Evolutionary conservation across 2,113 vertebrate genomes (phyloP).

Genomic region (Brachionichthys hirsutus): DNA sequence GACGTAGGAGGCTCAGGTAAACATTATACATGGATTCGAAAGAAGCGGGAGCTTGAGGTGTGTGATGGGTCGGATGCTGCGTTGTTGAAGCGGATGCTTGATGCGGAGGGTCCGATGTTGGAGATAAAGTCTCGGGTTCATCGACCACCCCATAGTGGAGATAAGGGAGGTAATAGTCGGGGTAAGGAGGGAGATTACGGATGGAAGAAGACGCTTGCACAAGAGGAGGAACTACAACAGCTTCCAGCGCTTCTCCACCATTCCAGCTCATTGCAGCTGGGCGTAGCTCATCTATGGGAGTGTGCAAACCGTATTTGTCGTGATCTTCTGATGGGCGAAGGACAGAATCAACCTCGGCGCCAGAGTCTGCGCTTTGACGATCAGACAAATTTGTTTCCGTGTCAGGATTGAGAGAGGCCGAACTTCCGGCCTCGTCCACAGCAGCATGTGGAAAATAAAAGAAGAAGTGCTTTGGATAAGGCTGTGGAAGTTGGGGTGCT

Average conservation of each 20-base stretch:
- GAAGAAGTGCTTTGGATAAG: slow-evolving; percentile 17
- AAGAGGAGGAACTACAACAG: not conserved
- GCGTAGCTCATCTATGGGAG: not conserved
- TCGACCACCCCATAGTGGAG: slow-evolving; percentile 26
- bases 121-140: slow-evolving; percentile 3
- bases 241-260: not conserved
- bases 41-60: not conserved
- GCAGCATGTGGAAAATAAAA: slow-evolving; percentile 22
- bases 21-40: not conserved
- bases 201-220: not conserved
- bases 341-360: no score
- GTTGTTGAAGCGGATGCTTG: not conserved
- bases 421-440: not conserved
- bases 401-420: not conserved
- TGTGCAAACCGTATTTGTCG: not conserved
- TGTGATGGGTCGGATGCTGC: not conserved
- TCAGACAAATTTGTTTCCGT: not conserved
- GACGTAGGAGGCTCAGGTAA: not conserved
- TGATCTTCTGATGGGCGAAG: not conserved
- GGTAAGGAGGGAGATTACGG: slow-evolving; percentile 8
- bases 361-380: not conserved
- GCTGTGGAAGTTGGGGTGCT: not conserved
- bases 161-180: slow-evolving; percentile 24
- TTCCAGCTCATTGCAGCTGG: not conserved
- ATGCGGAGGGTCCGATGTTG: not conserved